Evolutionary conservation across 1,140 invertebrate genomes (phyloP).

Genomic region (Pinna nobilis): DNA sequence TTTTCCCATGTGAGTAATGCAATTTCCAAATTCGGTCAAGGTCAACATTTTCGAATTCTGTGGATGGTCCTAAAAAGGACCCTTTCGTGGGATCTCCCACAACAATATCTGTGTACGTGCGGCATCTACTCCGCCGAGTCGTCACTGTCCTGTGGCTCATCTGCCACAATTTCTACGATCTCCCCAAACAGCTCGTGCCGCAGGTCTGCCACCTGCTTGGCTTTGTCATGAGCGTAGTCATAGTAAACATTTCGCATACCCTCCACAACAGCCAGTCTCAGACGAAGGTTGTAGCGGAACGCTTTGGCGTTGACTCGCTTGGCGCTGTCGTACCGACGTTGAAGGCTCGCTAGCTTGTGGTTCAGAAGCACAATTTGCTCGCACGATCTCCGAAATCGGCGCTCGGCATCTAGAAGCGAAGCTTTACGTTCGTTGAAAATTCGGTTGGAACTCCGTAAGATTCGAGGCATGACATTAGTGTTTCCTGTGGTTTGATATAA

Average conservation of each 20-base stretch:
- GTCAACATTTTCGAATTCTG: too few relatives aligned
- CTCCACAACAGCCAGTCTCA: constrained; percentile 63
- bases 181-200: constrained; percentile 52
- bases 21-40: too few relatives aligned
- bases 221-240: constrained; percentile 65
- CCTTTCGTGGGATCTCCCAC: too few relatives aligned
- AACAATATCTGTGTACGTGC: too few relatives aligned
- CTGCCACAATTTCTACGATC: constrained; percentile 43
- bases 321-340: constrained; percentile 61
- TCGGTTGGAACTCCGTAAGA: not conserved
- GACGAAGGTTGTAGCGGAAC: constrained; percentile 64
- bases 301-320: constrained; percentile 48
- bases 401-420: constrained; percentile 15
- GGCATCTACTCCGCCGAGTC: not conserved
- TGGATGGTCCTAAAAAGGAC: too few relatives aligned
- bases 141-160: constrained; percentile 2
- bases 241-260: constrained; percentile 67
- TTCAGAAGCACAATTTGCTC: constrained; percentile 66
- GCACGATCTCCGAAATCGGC: constrained; percentile 57
- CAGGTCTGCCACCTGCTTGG: constrained; percentile 58
- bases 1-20: too few relatives aligned
- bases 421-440: constrained; percentile 1
- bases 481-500: too few relatives aligned
- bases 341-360: constrained; percentile 53
- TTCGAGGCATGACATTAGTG: not conserved